Conservation (phyloP, 1,140 invertebrate genomes). For the Penaeus vannamei region DNA sequence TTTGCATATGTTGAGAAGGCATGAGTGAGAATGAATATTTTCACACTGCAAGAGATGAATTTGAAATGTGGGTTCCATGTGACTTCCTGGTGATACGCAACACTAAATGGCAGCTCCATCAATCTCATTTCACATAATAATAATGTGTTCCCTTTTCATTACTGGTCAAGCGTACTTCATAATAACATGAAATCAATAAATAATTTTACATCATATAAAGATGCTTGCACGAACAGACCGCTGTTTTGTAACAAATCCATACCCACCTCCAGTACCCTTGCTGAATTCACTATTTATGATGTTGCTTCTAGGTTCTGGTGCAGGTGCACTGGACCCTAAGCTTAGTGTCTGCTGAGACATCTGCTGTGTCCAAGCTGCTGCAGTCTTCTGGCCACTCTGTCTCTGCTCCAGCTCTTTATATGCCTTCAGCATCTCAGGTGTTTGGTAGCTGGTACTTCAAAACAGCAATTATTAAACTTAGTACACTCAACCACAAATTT, state of each 20-base stretch:
- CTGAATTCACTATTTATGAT: slow-evolving; percentile 68
- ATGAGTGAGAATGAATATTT: no score
- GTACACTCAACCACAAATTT: slow-evolving; percentile 40
- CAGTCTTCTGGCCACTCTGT: slow-evolving; percentile 57
- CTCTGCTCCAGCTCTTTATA: slow-evolving; percentile 52
- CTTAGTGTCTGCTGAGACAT: slow-evolving; percentile 46
- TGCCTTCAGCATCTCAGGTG: slow-evolving; percentile 49
- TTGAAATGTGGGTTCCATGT: no score
- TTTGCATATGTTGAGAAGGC: no score
- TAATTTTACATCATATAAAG: no score
- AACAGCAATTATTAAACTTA: slow-evolving; percentile 6
- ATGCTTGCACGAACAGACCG: no score
- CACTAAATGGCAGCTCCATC: no score
- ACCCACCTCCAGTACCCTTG: neutral
- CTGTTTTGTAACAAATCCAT: neutral
- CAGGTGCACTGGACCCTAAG: neutral
- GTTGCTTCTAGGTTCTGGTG: neutral
- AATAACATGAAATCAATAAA: no score
- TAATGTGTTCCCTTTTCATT: no score
- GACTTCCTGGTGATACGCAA: no score
- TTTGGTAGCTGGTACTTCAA: slow-evolving; percentile 61
- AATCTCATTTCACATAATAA: no score
- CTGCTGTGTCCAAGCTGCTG: slow-evolving; percentile 59
- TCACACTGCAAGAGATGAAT: no score
- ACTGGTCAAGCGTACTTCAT: no score